Percentiles rank a stretch among this genome's conserved stretches.
phyloP scores from a whole-genome alignment of 2,797 vertebrate genomes.

The Bradypodion ventrale region DNA sequence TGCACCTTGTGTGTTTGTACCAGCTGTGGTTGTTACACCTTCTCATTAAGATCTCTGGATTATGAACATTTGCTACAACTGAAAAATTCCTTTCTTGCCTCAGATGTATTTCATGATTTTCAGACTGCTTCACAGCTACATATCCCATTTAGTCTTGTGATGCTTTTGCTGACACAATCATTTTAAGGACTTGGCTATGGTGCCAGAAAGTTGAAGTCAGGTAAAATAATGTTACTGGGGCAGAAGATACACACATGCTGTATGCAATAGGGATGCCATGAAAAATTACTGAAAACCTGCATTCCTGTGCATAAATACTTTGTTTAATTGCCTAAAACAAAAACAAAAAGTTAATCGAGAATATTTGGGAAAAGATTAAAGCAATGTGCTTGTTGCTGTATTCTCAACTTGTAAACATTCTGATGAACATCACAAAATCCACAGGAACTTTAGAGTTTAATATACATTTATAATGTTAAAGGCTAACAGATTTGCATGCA shows the following conservation, averaged over 20 bases:
- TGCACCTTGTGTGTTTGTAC: conserved; percentile 55
- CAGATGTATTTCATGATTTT: conserved; percentile 10
- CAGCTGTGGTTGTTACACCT: conserved; percentile 63
- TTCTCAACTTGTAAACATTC: conserved; percentile 45
- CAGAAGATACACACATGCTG: conserved; percentile 47
- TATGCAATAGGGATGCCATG: background rate
- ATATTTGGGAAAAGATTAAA: conserved; percentile 16
- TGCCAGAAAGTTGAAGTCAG: background rate
- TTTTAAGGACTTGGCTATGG: background rate
- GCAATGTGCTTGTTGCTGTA: conserved; percentile 48
- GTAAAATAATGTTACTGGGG: conserved; percentile 56
- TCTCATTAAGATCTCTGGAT: conserved; percentile 40
- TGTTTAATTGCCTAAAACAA: conserved; percentile 39
- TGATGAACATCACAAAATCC: conserved; percentile 28
- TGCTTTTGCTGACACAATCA: background rate
- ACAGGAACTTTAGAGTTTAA: conserved; percentile 13
- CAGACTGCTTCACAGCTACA: background rate
- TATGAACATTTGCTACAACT: conserved; percentile 55
- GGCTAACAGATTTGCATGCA: background rate
- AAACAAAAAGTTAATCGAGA: background rate
- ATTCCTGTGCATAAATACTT: conserved; percentile 29
- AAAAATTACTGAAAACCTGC: conserved; percentile 40
- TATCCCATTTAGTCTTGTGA: conserved; percentile 1
- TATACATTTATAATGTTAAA: conserved; percentile 17
- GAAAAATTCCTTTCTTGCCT: conserved; percentile 48